phyloP scores from a whole-genome alignment of 1,140 invertebrate genomes.

The Leptestheria dahalacensis region DNA sequence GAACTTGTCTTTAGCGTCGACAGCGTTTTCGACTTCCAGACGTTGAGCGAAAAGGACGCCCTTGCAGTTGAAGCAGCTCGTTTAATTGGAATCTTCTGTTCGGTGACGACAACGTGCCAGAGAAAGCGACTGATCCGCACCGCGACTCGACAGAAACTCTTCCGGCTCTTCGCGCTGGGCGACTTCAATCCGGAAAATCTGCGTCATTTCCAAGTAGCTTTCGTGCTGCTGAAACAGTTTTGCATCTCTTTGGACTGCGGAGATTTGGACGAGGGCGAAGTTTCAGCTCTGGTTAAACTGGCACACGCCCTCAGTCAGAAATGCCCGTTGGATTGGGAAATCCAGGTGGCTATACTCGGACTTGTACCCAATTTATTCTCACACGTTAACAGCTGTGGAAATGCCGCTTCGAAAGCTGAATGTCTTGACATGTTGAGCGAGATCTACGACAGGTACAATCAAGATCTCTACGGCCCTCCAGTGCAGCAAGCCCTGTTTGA shows the following conservation, averaged over 20 bases:
- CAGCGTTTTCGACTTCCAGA: not conserved
- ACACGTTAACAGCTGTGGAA: not conserved
- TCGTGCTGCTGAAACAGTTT: not conserved
- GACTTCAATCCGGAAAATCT: not conserved
- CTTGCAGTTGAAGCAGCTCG: not conserved
- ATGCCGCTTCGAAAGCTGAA: not conserved
- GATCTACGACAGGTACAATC: not conserved
- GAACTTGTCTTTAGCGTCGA: not conserved
- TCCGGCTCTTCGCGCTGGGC: not conserved
- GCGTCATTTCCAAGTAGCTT: not conserved
- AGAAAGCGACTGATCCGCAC: too few species aligned
- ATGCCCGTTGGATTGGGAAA: not conserved
- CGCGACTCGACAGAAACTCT: not conserved
- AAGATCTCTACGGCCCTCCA: slow-evolving; percentile 3
- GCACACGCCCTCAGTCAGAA: not conserved
- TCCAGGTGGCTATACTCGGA: not conserved
- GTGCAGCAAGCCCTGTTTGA: slow-evolving; percentile 1
- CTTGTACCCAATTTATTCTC: not conserved
- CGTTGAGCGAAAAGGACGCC: not conserved
- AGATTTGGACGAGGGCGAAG: not conserved
- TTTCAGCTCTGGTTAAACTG: not conserved
- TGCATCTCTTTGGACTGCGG: not conserved
- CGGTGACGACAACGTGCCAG: not conserved
- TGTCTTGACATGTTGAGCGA: not conserved
- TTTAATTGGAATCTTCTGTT: not conserved